Percentiles rank a stretch among this genome's conserved stretches.
phyloP scores from a whole-genome alignment of 2,797 vertebrate species.

The Anas bahamensis region DNA sequence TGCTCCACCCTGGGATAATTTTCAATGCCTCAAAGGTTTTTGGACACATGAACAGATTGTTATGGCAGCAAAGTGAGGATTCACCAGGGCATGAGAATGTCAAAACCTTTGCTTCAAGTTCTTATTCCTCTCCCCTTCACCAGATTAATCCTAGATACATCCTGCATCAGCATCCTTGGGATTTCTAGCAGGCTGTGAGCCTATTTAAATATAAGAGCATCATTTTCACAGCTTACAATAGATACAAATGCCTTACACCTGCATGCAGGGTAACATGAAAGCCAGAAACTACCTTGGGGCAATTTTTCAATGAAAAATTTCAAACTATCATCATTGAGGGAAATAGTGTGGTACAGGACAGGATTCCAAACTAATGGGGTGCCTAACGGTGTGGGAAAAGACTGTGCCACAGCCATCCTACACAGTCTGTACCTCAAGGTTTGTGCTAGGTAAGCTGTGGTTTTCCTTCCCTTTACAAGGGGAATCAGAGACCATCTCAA shows the following conservation, averaged over 20 bases:
- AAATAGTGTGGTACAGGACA: neutral
- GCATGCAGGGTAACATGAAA: neutral
- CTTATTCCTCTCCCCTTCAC: neutral
- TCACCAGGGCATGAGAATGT: neutral
- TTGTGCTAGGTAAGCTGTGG: neutral
- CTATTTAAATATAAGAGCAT: neutral
- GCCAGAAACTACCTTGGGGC: neutral
- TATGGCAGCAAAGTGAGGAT: neutral
- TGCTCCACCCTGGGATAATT: neutral
- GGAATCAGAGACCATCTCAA: neutral
- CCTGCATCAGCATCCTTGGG: neutral
- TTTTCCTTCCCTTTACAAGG: neutral
- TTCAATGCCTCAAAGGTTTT: neutral
- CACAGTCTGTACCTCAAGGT: neutral
- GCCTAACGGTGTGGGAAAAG: neutral
- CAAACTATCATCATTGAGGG: neutral
- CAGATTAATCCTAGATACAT: neutral
- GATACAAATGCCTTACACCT: neutral
- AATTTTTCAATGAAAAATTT: neutral
- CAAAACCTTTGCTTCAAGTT: neutral
- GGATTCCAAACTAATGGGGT: no score
- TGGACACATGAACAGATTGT: neutral
- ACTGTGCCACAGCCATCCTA: neutral
- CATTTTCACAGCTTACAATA: neutral
- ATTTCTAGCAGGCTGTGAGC: neutral